phyloP scores from a whole-genome alignment of 1,140 invertebrate species.

The Leptopilina boulardi region DNA sequence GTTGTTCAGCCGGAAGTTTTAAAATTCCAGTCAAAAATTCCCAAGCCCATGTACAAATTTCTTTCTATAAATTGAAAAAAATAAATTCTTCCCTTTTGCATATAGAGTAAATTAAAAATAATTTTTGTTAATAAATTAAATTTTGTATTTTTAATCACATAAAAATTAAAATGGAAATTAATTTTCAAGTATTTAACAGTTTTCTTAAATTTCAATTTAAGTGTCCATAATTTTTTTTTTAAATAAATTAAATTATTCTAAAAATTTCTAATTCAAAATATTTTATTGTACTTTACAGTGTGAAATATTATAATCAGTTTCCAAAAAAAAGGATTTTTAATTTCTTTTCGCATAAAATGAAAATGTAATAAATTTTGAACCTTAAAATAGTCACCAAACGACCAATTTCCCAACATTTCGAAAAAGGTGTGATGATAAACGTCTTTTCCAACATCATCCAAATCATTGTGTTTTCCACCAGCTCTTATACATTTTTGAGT shows the following conservation, averaged over 20 bases:
- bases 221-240: no score
- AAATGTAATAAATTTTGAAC: no score
- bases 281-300: no score
- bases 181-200: constrained; percentile 11
- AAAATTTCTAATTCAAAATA: no score
- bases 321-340: background rate
- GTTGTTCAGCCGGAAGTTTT: constrained; percentile 87
- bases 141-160: background rate
- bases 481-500: constrained; percentile 99
- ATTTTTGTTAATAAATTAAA: no score
- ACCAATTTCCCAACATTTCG: constrained; percentile 99
- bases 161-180: constrained; percentile 23
- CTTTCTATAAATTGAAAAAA: constrained; percentile 80
- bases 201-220: no score
- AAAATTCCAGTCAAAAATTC: constrained; percentile 92
- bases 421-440: constrained; percentile 99
- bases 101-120: no score
- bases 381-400: constrained; percentile 99
- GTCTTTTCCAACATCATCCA: constrained; percentile 99
- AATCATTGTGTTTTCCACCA: constrained; percentile 99
- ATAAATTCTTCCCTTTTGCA: background rate
- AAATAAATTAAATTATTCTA: no score
- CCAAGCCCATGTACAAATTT: constrained; percentile 98
- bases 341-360: no score
- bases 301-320: no score